phyloP scores from a whole-genome alignment of 2,113 vertebrate genomes.

The Phasianus colchicus region DNA sequence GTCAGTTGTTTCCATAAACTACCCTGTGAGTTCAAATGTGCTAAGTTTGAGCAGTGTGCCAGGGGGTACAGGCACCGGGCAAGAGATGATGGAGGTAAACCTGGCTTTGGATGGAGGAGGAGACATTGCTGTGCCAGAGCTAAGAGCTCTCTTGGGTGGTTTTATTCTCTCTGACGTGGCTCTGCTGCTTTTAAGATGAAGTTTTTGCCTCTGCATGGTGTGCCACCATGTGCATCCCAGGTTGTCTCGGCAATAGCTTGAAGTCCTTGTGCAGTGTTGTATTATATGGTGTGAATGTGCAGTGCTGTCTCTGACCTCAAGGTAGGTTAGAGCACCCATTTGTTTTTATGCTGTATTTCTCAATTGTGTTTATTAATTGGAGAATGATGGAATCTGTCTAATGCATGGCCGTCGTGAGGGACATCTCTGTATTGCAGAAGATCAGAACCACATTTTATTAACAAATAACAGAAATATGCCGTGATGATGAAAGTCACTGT shows the following conservation, averaged over 20 bases:
- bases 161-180: not conserved
- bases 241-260: not conserved
- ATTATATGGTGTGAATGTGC: not conserved
- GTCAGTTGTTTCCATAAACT: not conserved
- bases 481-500: not conserved
- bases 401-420: not conserved
- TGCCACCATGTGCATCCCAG: fast-evolving
- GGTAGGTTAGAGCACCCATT: not conserved
- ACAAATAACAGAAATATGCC: not conserved
- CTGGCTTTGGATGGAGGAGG: not conserved
- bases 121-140: not conserved
- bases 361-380: not conserved
- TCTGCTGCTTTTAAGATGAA: not conserved
- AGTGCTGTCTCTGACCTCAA: not conserved
- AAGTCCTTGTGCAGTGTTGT: not conserved
- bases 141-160: fast-evolving
- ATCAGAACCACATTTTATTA: not conserved
- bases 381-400: not conserved
- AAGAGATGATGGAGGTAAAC: not conserved
- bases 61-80: not conserved
- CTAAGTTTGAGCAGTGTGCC: not conserved
- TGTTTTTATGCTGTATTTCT: not conserved
- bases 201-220: fast-evolving
- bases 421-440: not conserved
- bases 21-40: not conserved